phyloP scores from a whole-genome alignment of 2,888 invertebrate species.

The Xestia c-nigrum region DNA sequence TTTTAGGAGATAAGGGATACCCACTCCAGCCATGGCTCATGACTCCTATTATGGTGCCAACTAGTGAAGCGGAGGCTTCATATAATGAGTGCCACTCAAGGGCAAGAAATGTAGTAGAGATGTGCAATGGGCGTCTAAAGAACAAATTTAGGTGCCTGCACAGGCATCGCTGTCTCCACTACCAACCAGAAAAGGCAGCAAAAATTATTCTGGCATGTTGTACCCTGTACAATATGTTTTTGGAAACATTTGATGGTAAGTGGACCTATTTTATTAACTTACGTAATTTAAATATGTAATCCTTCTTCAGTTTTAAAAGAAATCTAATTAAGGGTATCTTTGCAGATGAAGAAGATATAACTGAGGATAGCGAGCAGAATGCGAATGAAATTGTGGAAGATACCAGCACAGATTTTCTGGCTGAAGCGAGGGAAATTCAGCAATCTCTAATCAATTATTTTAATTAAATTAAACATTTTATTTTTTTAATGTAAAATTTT shows the following conservation, averaged over 20 bases:
- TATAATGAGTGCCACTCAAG: background rate
- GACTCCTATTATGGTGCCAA: slow-evolving; percentile 10
- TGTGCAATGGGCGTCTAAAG: background rate
- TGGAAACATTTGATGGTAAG: slow-evolving; percentile 3
- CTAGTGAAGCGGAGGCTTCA: background rate
- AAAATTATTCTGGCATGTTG: slow-evolving; percentile 8
- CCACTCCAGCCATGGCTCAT: slow-evolving; percentile 19
- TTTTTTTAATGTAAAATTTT: too few species aligned
- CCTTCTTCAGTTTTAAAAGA: too few species aligned
- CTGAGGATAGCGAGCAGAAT: too few species aligned
- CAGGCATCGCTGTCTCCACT: background rate
- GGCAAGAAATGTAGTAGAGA: background rate
- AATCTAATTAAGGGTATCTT: too few species aligned
- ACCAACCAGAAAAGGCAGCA: background rate
- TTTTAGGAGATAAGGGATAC: slow-evolving; percentile 8
- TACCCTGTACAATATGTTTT: slow-evolving; percentile 11
- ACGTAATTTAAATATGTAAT: too few species aligned
- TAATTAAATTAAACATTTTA: too few species aligned
- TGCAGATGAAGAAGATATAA: too few species aligned
- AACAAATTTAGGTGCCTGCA: slow-evolving; percentile 5
- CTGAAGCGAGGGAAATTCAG: too few species aligned
- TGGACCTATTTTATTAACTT: background rate
- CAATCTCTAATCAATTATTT: too few species aligned
- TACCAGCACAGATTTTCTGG: too few species aligned
- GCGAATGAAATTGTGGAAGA: too few species aligned